Conservation (phyloP, 2,797 vertebrate species). For the Buphagus erythrorhynchus region DNA sequence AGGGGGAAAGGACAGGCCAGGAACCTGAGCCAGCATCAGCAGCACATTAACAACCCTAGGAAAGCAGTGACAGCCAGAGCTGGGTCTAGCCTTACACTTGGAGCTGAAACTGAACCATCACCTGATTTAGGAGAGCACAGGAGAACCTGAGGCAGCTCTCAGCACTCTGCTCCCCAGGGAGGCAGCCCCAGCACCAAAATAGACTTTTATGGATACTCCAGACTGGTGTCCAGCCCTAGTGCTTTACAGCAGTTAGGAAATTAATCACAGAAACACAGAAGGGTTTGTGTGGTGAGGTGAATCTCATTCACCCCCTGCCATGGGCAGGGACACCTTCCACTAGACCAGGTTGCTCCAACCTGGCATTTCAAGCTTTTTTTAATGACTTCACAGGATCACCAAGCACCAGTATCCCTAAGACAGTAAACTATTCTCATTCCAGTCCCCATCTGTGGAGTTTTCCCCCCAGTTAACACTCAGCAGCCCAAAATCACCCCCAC, state of each 20-base stretch:
- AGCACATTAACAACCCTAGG: neutral
- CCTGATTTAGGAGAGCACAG: neutral
- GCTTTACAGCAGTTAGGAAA: neutral
- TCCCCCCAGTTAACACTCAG: neutral
- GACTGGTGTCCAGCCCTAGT: neutral
- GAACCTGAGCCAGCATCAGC: neutral
- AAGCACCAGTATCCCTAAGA: neutral
- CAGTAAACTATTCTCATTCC: neutral
- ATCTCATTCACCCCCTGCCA: neutral
- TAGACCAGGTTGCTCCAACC: neutral
- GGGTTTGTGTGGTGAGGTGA: neutral
- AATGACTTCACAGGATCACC: neutral
- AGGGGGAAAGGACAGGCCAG: neutral
- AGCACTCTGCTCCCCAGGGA: neutral
- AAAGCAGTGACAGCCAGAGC: neutral
- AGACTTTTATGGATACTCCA: neutral
- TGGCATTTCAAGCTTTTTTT: neutral
- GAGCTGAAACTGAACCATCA: rapidly evolving
- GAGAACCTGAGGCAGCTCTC: neutral
- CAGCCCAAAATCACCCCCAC: neutral
- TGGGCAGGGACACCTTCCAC: neutral
- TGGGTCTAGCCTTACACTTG: neutral
- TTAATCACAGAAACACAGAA: neutral
- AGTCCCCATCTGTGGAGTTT: neutral
- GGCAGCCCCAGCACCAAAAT: neutral